Conservation (phyloP, 2,113 vertebrate species). For the Merops nubicus region DNA sequence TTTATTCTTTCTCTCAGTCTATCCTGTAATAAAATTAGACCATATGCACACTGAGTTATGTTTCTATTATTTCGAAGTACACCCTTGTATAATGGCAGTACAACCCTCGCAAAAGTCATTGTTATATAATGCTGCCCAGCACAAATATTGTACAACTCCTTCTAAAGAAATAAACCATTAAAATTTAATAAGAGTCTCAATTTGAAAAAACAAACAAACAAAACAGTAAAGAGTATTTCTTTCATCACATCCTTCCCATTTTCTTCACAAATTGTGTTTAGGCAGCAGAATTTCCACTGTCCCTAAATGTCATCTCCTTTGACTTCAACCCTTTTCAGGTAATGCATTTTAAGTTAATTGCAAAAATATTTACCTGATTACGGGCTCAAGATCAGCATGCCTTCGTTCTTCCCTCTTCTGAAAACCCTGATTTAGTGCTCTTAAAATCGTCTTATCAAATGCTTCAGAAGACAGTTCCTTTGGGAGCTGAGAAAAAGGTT, state of each 20-base stretch:
- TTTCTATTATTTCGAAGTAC: background rate
- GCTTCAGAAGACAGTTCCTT: constrained; percentile 89
- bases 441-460: constrained; percentile 90
- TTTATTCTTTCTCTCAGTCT: background rate
- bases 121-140: background rate
- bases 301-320: background rate
- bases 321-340: background rate
- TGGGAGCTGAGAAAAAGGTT: constrained; percentile 82
- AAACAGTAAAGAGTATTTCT: background rate
- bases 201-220: background rate
- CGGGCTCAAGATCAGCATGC: constrained; percentile 83
- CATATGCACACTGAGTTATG: accelerated
- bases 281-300: background rate
- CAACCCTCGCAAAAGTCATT: background rate
- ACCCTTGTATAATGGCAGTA: background rate
- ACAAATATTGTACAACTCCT: background rate
- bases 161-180: background rate
- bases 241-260: background rate
- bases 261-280: background rate
- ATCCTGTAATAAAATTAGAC: background rate
- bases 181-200: background rate
- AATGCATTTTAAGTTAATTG: background rate
- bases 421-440: constrained; percentile 87
- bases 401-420: constrained; percentile 83
- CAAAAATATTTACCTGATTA: constrained; percentile 81